Evolutionary conservation across 2,113 vertebrate species (phyloP), one percentile per base, ranked within the genome.

Genomic region (Poeciliopsis retropinna): DNA sequence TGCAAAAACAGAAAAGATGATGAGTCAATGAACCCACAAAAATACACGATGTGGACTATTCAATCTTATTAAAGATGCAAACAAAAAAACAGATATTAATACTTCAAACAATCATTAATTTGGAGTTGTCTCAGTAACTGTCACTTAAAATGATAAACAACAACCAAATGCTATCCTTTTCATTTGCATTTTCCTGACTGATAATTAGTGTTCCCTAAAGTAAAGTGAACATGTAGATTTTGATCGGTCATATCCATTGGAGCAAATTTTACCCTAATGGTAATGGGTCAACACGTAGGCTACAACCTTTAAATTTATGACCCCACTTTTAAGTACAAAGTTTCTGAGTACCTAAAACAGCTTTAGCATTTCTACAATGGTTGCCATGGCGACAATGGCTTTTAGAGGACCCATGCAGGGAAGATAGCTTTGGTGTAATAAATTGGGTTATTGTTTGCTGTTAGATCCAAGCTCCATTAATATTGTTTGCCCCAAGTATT

Each of bases 401-500:
- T 73, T 60, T 57, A 67, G 31, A 64, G 47, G 63, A 29, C 27
- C 73, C 34, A 27, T 76, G 72, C 32, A 12, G 54, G 54, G 63
- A 80, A 64, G 31, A 73, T 78, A 72, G n/a, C 27, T 78, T 73
- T 79, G 71, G 62, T 74, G 29, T 65, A 71, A 82, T 70, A 75
- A 75, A 80, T 81, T 57, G 67, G 29, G 62, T 82, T 78, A 84
- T 74, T 80, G 67, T 69, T 78, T 54, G 73, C 72, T 54, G 70
- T 70, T 73, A 60, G 75, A 79, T 80, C 64, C 66, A 60, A 68
- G 77, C 41, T 31, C 70, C 66, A 72, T 75, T 87, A 84, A 81
- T 67, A 73, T 78, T 70, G 70, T 64, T 76, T 80, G 70, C 62
- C 77, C 12, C 71, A 28, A 61, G 67, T 76, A 79, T 86, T 73